A percentile compares a stretch with the other conserved stretches of the same genome.
Conservation (phyloP, 2,113 vertebrate genomes). For the Paramisgurnus dabryanus region DNA sequence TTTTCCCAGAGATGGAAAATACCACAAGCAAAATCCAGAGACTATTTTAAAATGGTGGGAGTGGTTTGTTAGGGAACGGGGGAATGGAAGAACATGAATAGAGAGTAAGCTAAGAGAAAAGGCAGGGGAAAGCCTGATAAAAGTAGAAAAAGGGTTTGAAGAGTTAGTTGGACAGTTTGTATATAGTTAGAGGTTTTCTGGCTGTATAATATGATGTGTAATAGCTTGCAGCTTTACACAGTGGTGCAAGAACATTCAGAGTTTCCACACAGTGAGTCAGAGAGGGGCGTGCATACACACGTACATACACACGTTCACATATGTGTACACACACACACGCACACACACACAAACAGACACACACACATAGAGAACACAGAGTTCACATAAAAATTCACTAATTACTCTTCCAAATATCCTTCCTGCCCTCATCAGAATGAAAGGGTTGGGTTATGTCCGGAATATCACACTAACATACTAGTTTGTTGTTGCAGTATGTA, state of each 20-base stretch:
- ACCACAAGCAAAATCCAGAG: constrained; percentile 55
- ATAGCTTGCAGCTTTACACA: constrained; percentile 71
- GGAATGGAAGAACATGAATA: constrained; percentile 11
- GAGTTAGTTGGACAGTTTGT: constrained; percentile 46
- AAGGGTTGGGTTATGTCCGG: background rate
- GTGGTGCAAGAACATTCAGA: constrained; percentile 74
- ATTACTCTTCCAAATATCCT: constrained; percentile 34
- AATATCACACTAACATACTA: background rate
- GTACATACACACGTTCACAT: background rate
- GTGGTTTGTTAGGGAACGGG: constrained; percentile 26
- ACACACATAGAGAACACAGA: constrained; percentile 24
- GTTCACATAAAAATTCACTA: constrained; percentile 19
- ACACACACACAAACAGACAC: constrained; percentile 11
- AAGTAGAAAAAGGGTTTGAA: background rate
- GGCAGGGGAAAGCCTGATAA: constrained; percentile 11
- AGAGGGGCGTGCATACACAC: constrained; percentile 31
- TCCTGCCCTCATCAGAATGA: constrained; percentile 10
- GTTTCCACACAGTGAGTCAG: constrained; percentile 74
- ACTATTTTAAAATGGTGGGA: constrained; percentile 44
- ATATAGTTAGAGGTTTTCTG: constrained; percentile 62
- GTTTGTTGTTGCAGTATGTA: background rate
- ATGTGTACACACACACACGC: constrained; percentile 8
- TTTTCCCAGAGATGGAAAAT: constrained; percentile 62
- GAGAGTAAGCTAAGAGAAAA: background rate
- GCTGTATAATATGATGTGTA: constrained; percentile 66